Evolutionary conservation across 2,113 vertebrate species (phyloP).

Genomic region (Petaurus breviceps): DNA sequence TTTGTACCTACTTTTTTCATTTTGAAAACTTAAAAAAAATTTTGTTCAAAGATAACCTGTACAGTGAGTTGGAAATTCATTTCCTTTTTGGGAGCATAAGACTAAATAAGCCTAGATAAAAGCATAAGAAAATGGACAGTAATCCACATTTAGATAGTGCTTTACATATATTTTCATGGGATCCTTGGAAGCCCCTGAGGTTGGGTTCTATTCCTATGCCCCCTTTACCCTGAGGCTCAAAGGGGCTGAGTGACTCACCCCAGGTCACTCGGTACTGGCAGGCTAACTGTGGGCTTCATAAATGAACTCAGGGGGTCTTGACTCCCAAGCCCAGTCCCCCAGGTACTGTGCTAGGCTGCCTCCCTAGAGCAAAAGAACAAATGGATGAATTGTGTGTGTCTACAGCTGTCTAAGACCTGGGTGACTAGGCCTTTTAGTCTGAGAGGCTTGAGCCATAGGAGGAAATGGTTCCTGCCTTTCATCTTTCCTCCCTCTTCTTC

Average conservation of each 20-base stretch:
- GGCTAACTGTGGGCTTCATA: neutral
- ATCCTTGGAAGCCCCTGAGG: neutral
- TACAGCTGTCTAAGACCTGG: too few relatives aligned
- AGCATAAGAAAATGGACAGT: neutral
- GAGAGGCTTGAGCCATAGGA: neutral
- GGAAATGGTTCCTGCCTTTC: neutral
- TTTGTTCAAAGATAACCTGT: neutral
- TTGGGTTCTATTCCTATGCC: neutral
- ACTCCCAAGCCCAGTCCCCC: neutral
- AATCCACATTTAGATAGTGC: neutral
- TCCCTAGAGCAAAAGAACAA: too few relatives aligned
- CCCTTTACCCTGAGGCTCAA: neutral
- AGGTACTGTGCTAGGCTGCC: neutral
- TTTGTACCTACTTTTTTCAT: neutral
- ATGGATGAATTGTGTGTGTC: too few relatives aligned
- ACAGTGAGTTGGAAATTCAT: neutral
- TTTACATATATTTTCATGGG: neutral
- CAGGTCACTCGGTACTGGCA: neutral
- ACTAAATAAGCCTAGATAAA: neutral
- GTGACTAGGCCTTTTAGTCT: neutral
- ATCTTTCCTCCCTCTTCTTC: neutral
- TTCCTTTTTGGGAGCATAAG: neutral
- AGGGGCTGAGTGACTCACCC: neutral
- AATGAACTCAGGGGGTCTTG: neutral
- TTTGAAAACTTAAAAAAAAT: neutral